Evolutionary conservation across 2,888 invertebrate species (phyloP).

Genomic region (Microplitis manilae): DNA sequence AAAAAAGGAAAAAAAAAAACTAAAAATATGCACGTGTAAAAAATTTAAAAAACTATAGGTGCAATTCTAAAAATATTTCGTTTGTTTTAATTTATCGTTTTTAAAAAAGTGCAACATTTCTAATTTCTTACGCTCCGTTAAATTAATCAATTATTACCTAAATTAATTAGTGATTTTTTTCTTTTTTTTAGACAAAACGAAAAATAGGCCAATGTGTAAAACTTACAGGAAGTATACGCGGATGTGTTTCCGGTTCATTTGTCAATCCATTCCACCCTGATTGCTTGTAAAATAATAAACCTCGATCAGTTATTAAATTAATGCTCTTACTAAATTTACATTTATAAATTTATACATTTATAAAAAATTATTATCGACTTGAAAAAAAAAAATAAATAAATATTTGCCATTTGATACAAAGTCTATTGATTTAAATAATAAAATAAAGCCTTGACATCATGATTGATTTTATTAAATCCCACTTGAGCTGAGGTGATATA

Average conservation of each 20-base stretch:
- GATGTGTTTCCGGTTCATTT: slow-evolving; percentile 71
- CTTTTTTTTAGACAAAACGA: slow-evolving; percentile 54
- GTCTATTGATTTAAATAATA: not conserved
- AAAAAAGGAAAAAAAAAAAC: too few relatives aligned
- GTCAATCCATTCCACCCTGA: slow-evolving; percentile 71
- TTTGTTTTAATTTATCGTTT: too few relatives aligned
- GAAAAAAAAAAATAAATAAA: not conserved
- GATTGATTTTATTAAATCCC: not conserved
- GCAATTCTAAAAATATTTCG: too few relatives aligned
- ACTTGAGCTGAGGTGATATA: slow-evolving; percentile 17
- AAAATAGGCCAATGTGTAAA: slow-evolving; percentile 70
- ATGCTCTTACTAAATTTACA: not conserved
- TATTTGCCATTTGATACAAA: not conserved
- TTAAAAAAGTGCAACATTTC: too few relatives aligned
- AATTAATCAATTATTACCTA: not conserved
- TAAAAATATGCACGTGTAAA: too few relatives aligned
- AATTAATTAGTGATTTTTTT: not conserved
- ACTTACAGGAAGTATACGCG: slow-evolving; percentile 66
- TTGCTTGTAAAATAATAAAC: slow-evolving; percentile 62
- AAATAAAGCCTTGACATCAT: not conserved
- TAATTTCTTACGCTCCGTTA: not conserved
- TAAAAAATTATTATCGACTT: not conserved
- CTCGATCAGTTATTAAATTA: not conserved
- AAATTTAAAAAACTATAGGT: too few relatives aligned
- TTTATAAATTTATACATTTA: slow-evolving; percentile 1